Conservation (phyloP, 2,797 vertebrate species). For the Corythornis leucogaster region DNA sequence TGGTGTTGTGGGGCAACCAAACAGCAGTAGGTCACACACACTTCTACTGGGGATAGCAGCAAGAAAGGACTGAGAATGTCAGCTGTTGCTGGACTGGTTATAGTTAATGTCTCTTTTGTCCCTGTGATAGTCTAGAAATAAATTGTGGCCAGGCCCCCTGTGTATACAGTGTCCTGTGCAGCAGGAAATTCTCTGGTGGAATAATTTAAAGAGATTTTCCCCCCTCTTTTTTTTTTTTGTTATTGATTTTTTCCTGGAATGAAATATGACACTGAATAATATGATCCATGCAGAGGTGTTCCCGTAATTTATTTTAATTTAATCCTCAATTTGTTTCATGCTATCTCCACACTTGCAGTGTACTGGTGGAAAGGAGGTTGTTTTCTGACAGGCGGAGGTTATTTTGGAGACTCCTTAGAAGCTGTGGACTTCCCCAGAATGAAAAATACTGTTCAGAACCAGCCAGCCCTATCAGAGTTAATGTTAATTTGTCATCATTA, state of each 20-base stretch:
- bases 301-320: conserved; percentile 14
- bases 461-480: conserved; percentile 21
- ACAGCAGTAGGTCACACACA: neutral
- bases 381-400: neutral
- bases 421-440: neutral
- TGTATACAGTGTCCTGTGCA: neutral
- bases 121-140: neutral
- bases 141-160: neutral
- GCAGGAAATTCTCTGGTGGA: neutral
- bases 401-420: neutral
- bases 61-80: neutral
- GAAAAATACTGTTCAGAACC: conserved; percentile 1
- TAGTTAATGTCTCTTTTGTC: neutral
- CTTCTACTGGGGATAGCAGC: neutral
- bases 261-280: neutral
- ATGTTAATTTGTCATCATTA: conserved; percentile 50
- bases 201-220: neutral
- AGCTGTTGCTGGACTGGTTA: neutral
- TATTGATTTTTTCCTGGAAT: neutral
- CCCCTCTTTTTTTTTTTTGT: neutral
- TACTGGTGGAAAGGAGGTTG: neutral
- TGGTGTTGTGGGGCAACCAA: neutral
- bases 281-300: neutral
- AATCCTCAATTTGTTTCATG: neutral
- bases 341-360: neutral